Percentiles rank a stretch among this genome's conserved stretches.
phyloP scores from a whole-genome alignment of 1,140 invertebrate genomes.

The Ditylenchus dipsaci region DNA sequence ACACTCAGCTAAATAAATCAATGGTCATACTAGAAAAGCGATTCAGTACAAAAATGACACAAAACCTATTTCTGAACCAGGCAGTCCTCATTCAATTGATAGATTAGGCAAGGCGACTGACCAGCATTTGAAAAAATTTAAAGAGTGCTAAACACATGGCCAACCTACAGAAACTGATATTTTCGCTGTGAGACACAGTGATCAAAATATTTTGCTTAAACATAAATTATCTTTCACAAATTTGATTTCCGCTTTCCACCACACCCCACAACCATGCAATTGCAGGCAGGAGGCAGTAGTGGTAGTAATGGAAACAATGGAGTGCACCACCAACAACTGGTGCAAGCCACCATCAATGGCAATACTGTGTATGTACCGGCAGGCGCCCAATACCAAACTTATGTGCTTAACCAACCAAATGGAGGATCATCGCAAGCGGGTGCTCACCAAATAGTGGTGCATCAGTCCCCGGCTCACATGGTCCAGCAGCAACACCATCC shows the following conservation, averaged over 20 bases:
- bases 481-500: not conserved
- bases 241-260: not conserved
- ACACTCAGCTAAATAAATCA: too few species aligned
- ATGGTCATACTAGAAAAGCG: too few species aligned
- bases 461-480: conserved; percentile 2
- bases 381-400: conserved; percentile 13
- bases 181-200: too few species aligned
- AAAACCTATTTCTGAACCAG: too few species aligned
- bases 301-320: not conserved
- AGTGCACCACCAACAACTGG: conserved; percentile 10
- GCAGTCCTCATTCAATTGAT: too few species aligned
- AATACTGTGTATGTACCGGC: conserved; percentile 15
- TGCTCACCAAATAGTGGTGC: conserved; percentile 13
- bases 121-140: too few species aligned
- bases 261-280: not conserved
- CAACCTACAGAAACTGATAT: too few species aligned
- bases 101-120: too few species aligned
- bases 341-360: conserved; percentile 19
- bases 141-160: too few species aligned
- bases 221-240: not conserved
- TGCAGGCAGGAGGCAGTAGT: not conserved
- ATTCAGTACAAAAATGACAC: too few species aligned
- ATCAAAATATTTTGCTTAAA: too few species aligned
- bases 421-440: not conserved
- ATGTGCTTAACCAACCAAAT: conserved; percentile 8